Base-by-base conservation (phyloP, 2,797 vertebrate genomes). In the Lutjanus argentimaculatus region DNA sequence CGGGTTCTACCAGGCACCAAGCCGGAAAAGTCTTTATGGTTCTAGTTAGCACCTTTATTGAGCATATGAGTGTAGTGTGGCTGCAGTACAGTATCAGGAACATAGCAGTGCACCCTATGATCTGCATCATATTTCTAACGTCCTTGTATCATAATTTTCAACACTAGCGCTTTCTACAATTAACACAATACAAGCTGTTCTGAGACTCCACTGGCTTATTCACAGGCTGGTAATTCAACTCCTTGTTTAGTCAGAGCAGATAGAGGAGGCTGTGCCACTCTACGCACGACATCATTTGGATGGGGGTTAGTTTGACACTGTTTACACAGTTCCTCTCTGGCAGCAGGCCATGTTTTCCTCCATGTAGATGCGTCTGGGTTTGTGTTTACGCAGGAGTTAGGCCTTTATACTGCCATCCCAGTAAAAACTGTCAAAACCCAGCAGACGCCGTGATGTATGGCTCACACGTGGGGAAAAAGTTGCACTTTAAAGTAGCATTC, bases 251-350 rank as follows among this genome's bases (percentile, higher is more conserved):
- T 42, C n/a, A 3, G 36, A 58, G 59, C 71, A 76, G 78, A 30
- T 46, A 74, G 14, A 61, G 13, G 71, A 78, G 72, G 48, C 64
- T 52, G 45, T 73, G 53, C 62, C 73, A 65, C 69, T 51, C 53
- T 5, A 8, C 45, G 69, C 36, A 48, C 65, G 15, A 12, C 49
- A 68, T 67, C 69, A 65, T 51, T 55, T 67, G 59, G 21, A 53
- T 45, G 40, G 36, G 69, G 67, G 62, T 67, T 77, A 62, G 56
- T 75, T 84, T 82, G 76, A 57, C 81, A 65, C 52, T 92, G 84
- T 93, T 94, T 91, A 92, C 77, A 81, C 85, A 68, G 80, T 55
- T 86, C 65, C 73, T 80, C 45, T 79, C 77, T 75, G 79, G 62
- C 79, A 79, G 85, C 55, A 6, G 53, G 79, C 68, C 66, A 51